A percentile compares a stretch with the other conserved stretches of the same genome.
Evolutionary conservation across 2,888 invertebrate species (phyloP).

Genomic region (Punctoribates punctum): DNA sequence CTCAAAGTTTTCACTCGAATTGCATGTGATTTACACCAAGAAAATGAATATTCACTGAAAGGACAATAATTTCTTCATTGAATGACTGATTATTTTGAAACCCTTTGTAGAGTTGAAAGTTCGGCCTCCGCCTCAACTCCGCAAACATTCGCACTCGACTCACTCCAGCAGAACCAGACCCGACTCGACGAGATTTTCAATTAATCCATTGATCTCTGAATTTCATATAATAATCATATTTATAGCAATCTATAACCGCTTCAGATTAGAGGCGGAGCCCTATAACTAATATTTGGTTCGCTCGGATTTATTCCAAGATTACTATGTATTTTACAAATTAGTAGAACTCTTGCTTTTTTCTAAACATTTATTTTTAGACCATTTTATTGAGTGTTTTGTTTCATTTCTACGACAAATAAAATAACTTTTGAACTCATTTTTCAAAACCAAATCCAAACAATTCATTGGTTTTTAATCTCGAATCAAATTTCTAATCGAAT

Average conservation of each 20-base stretch:
- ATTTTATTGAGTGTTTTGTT: neutral
- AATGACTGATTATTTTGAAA: slow-evolving; percentile 15
- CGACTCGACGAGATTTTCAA: slow-evolving; percentile 9
- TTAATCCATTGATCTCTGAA: neutral
- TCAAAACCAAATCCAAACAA: neutral
- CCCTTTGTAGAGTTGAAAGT: slow-evolving; percentile 10
- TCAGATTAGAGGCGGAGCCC: too few species aligned
- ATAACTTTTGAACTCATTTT: neutral
- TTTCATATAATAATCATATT: too few species aligned
- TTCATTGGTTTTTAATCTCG: too few species aligned
- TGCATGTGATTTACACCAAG: neutral
- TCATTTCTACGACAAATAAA: neutral
- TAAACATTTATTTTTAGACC: too few species aligned
- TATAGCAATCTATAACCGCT: too few species aligned
- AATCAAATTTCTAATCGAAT: neutral
- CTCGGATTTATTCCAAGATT: too few species aligned
- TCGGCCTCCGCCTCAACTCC: slow-evolving; percentile 2
- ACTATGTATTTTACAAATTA: too few species aligned
- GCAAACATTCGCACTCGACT: slow-evolving; percentile 7
- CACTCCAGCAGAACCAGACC: neutral
- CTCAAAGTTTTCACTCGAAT: neutral
- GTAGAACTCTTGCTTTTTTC: too few species aligned
- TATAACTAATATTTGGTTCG: too few species aligned
- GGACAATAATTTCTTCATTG: neutral
- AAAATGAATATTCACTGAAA: neutral